phyloP scores from a whole-genome alignment of 2,888 invertebrate genomes.

The Patella caerulea region DNA sequence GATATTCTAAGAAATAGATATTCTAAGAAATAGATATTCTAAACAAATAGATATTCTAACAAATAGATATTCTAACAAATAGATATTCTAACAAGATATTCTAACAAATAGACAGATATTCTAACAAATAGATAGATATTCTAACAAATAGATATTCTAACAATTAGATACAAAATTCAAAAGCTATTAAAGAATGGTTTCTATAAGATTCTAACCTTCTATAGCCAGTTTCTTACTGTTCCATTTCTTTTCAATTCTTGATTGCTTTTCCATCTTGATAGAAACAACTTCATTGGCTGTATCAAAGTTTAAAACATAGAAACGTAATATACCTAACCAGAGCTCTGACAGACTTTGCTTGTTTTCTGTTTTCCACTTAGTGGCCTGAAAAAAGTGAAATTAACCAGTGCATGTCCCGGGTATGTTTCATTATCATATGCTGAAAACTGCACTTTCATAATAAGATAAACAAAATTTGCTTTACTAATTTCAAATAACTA shows the following conservation, averaged over 20 bases:
- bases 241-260: constrained; percentile 75
- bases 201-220: constrained; percentile 70
- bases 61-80: too few species aligned
- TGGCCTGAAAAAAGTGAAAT: constrained; percentile 12
- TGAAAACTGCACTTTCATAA: too few species aligned
- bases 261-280: constrained; percentile 71
- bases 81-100: not conserved
- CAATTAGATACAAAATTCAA: not conserved
- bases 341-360: constrained; percentile 71
- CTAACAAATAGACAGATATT: not conserved
- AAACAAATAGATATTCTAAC: too few species aligned
- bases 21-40: not conserved
- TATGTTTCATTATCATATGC: too few species aligned
- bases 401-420: too few species aligned
- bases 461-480: too few species aligned
- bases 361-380: constrained; percentile 65
- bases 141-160: not conserved
- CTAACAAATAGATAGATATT: not conserved
- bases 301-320: constrained; percentile 74
- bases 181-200: not conserved
- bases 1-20: not conserved
- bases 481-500: too few species aligned
- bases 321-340: constrained; percentile 74
- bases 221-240: constrained; percentile 74
- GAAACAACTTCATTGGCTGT: constrained; percentile 73